Evolutionary conservation across 2,888 invertebrate genomes (phyloP).

Genomic region (Nephrotoma guestfalica): DNA sequence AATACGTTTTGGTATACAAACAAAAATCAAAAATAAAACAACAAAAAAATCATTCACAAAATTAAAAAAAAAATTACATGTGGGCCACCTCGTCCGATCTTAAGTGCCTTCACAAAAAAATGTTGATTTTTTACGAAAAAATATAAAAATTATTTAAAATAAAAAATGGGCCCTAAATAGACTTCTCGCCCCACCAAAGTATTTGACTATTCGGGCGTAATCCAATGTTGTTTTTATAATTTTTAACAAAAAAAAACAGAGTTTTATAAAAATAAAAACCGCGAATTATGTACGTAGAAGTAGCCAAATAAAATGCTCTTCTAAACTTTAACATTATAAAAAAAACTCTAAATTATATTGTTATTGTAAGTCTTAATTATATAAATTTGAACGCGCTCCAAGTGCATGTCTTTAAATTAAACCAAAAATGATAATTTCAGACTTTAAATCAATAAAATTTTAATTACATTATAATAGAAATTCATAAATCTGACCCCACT

Average conservation of each 20-base stretch:
- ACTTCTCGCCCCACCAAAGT: slow-evolving; percentile 58
- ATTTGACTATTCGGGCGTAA: slow-evolving; percentile 32
- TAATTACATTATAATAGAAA: background rate
- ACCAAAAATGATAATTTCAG: background rate
- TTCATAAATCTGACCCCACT: background rate
- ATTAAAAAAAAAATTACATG: slow-evolving; percentile 52
- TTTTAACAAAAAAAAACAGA: slow-evolving; percentile 2
- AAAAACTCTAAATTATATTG: slow-evolving; percentile 2
- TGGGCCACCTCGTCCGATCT: slow-evolving; percentile 90
- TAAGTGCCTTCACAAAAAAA: slow-evolving; percentile 74
- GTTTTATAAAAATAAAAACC: background rate
- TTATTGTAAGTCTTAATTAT: slow-evolving; percentile 1
- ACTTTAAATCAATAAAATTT: background rate
- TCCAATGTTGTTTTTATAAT: slow-evolving; percentile 13
- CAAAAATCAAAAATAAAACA: slow-evolving; percentile 35
- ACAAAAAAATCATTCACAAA: slow-evolving; percentile 28
- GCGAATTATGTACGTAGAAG: background rate
- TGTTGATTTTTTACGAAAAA: slow-evolving; percentile 77
- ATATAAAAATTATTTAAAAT: slow-evolving; percentile 40
- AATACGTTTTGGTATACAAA: slow-evolving; percentile 5
- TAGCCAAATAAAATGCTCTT: slow-evolving; percentile 1
- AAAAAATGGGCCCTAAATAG: slow-evolving; percentile 79
- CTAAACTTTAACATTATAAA: slow-evolving; percentile 4
- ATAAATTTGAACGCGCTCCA: background rate
- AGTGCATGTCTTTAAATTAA: background rate